Conservation (phyloP, 2,797 vertebrate species). For the Cryptoprocta ferox region DNA sequence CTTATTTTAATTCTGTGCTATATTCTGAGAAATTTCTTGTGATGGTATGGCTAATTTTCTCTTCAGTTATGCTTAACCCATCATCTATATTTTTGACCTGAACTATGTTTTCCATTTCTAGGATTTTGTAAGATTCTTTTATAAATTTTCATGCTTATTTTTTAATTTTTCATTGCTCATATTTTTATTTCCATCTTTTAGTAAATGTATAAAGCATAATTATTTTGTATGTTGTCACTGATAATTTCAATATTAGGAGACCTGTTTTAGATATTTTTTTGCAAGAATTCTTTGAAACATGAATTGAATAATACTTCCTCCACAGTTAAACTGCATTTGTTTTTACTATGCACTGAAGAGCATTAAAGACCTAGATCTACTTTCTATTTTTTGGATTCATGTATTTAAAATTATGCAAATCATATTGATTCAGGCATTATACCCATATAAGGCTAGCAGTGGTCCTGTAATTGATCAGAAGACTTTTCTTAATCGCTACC, state of each 20-base stretch:
- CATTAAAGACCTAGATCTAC: not conserved
- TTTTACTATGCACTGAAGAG: not conserved
- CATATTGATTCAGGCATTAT: not conserved
- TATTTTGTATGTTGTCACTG: not conserved
- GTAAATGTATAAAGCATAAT: not conserved
- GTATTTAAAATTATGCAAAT: not conserved
- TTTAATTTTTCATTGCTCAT: not conserved
- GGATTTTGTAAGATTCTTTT: not conserved
- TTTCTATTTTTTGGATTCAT: not conserved
- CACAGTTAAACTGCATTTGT: not conserved
- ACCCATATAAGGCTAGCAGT: not conserved
- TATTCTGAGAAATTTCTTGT: not conserved
- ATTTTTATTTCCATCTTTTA: not conserved
- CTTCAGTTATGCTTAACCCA: not conserved
- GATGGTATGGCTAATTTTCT: not conserved
- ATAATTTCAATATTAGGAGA: not conserved
- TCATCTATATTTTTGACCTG: not conserved
- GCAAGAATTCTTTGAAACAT: not conserved
- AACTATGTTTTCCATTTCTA: slow-evolving; percentile 19
- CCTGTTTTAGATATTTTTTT: not conserved
- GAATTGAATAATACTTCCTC: not conserved
- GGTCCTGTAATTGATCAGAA: not conserved
- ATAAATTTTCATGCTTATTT: not conserved
- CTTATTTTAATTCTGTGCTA: not conserved
- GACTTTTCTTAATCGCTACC: not conserved